phyloP scores from a whole-genome alignment of 2,113 vertebrate species.

The Phylloscopus trochiloides region DNA sequence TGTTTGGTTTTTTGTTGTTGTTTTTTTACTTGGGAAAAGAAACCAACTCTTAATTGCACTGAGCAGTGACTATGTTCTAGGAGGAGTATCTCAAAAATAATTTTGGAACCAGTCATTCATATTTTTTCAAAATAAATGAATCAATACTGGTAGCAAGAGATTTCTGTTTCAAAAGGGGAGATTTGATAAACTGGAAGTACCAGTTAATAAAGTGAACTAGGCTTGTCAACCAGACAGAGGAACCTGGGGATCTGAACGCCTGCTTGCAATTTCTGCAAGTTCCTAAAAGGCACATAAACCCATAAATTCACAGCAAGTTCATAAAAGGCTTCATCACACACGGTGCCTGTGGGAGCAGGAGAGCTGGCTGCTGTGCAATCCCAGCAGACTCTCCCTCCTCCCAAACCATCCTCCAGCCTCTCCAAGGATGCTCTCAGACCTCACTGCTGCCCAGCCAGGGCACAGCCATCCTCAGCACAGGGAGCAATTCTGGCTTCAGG shows the following conservation, averaged over 20 bases:
- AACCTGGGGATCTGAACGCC: neutral
- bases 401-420: neutral
- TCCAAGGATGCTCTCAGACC: neutral
- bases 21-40: neutral
- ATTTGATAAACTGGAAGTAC: neutral
- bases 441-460: neutral
- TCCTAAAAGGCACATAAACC: neutral
- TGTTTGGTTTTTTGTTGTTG: too few relatives aligned
- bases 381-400: neutral
- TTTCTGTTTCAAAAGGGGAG: neutral
- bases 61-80: neutral
- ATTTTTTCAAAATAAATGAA: neutral
- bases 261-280: neutral
- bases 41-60: neutral
- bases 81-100: neutral
- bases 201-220: neutral
- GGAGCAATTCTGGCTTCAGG: neutral
- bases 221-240: neutral
- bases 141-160: neutral
- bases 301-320: neutral
- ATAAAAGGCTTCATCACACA: neutral
- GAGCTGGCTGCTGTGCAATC: accelerated
- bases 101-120: neutral
- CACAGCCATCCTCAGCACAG: accelerated
- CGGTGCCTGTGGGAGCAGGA: accelerated